phyloP scores from a whole-genome alignment of 2,113 vertebrate genomes.

The Atherinomorus stipes region DNA sequence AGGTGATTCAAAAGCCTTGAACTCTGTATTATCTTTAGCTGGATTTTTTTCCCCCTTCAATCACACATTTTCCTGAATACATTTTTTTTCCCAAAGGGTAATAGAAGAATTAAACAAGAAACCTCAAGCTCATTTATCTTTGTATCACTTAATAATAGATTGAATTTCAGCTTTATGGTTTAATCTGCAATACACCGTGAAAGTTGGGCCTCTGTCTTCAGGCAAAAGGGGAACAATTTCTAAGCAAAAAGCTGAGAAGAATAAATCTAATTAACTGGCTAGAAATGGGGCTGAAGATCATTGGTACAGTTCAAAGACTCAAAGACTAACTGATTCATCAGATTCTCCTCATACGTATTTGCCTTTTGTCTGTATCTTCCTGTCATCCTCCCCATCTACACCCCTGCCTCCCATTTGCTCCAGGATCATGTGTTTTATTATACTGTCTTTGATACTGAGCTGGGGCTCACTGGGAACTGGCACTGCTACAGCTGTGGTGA shows the following conservation, averaged over 20 bases:
- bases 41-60: background rate
- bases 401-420: constrained; percentile 1
- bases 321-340: constrained; percentile 46
- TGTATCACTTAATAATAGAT: constrained; percentile 25
- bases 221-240: constrained; percentile 26
- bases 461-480: constrained; percentile 90
- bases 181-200: constrained; percentile 1
- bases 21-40: too few relatives aligned
- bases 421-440: constrained; percentile 89
- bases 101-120: constrained; percentile 18
- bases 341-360: background rate
- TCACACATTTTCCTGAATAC: background rate
- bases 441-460: constrained; percentile 89
- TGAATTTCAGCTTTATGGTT: background rate
- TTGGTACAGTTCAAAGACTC: constrained; percentile 32
- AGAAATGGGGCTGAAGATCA: constrained; percentile 35
- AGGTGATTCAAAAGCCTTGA: background rate
- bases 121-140: constrained; percentile 31
- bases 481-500: constrained; percentile 88
- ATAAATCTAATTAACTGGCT: constrained; percentile 46
- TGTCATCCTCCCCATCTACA: background rate
- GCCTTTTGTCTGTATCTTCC: background rate
- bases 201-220: constrained; percentile 21
- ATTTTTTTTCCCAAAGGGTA: background rate
- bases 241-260: constrained; percentile 21